Percentiles rank a stretch among this genome's conserved stretches.
phyloP scores from a whole-genome alignment of 2,113 vertebrate species.

The Xiphorhynchus elegans region DNA sequence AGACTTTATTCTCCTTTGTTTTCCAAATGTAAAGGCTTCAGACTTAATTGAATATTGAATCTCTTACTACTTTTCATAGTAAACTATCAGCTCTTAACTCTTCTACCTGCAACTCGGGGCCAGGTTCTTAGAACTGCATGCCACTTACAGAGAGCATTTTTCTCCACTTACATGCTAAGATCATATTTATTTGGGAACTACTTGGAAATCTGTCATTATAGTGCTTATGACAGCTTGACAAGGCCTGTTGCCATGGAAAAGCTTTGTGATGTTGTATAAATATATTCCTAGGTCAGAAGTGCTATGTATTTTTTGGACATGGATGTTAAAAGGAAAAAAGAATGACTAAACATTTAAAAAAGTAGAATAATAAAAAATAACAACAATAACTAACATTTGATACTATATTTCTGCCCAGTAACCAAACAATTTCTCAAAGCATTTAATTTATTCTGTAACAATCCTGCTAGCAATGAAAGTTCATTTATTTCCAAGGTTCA shows the following conservation, averaged over 20 bases:
- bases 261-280: constrained; percentile 78
- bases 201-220: constrained; percentile 68
- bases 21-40: neutral
- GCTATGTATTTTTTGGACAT: constrained; percentile 76
- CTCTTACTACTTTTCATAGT: neutral
- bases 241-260: constrained; percentile 78
- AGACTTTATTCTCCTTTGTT: neutral
- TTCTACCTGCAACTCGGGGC: neutral
- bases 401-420: constrained; percentile 6
- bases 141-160: neutral
- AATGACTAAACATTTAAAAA: constrained; percentile 66
- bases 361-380: constrained; percentile 70
- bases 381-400: constrained; percentile 62
- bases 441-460: constrained; percentile 28
- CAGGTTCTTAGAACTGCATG: neutral
- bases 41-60: neutral
- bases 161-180: constrained; percentile 58
- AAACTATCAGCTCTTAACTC: neutral
- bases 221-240: constrained; percentile 74
- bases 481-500: constrained; percentile 58
- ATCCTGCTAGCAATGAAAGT: constrained; percentile 44
- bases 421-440: constrained; percentile 47
- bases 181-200: constrained; percentile 72
- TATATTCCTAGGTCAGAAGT: constrained; percentile 74
- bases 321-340: constrained; percentile 61